Conservation (phyloP, 64 coral and sea anemone species). For the Pachyseris speciosa region DNA sequence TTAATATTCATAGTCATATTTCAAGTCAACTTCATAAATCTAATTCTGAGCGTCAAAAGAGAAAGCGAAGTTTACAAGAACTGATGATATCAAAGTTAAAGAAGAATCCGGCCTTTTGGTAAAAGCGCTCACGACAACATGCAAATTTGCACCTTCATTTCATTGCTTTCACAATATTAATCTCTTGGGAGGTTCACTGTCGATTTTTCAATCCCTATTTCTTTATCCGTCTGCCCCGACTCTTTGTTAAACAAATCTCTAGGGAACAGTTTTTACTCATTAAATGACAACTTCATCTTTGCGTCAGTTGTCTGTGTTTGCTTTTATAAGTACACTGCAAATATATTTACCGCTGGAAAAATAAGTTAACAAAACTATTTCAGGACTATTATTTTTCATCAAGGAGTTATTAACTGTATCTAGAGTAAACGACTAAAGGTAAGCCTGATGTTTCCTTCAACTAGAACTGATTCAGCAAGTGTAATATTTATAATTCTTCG, state of each 20-base stretch:
- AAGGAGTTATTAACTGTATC: too few relatives aligned
- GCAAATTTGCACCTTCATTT: not conserved
- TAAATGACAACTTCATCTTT: not conserved
- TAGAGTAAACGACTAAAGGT: too few relatives aligned
- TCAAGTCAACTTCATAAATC: too few relatives aligned
- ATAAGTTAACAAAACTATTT: too few relatives aligned
- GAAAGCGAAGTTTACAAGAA: not conserved
- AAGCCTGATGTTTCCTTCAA: too few relatives aligned
- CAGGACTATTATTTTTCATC: too few relatives aligned
- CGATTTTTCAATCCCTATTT: not conserved
- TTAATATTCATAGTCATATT: too few relatives aligned
- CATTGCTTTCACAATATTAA: not conserved
- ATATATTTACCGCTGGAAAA: not conserved
- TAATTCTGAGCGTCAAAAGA: too few relatives aligned
- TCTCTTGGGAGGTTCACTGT: not conserved
- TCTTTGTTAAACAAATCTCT: not conserved
- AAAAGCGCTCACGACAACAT: too few relatives aligned
- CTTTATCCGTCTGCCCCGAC: not conserved
- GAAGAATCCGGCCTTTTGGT: too few relatives aligned
- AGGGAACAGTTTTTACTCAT: not conserved
- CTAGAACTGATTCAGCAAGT: too few relatives aligned
- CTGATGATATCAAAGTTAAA: not conserved
- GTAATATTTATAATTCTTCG: too few relatives aligned
- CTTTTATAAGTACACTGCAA: not conserved
- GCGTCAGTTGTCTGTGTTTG: not conserved